Evolutionary conservation across 2,113 vertebrate genomes (phyloP).

Genomic region (Mesembrinibis cayennensis): DNA sequence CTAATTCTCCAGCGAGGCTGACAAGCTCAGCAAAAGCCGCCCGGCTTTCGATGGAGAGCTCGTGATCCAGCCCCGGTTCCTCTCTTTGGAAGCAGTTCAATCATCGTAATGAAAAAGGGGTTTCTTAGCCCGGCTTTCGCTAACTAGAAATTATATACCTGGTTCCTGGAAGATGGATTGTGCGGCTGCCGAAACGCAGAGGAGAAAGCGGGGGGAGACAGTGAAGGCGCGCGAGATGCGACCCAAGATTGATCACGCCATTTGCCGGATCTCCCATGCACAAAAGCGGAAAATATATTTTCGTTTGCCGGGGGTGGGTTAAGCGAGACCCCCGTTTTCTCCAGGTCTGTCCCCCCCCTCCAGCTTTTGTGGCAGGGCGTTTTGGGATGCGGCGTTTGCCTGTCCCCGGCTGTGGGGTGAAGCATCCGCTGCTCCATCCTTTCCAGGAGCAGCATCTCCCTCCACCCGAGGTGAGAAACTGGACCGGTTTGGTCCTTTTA

Average conservation of each 20-base stretch:
- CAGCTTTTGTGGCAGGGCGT: neutral
- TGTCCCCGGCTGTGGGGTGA: neutral
- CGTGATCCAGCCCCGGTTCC: neutral
- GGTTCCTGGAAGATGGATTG: slow-evolving; percentile 65
- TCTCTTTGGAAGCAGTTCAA: slow-evolving; percentile 39
- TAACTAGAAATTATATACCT: slow-evolving; percentile 73
- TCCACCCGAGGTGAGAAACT: neutral
- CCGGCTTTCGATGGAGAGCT: neutral
- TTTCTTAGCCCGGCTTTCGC: slow-evolving; percentile 18
- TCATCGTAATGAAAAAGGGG: slow-evolving; percentile 57
- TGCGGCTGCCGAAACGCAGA: neutral
- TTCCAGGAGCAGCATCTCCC: neutral
- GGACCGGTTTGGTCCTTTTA: neutral
- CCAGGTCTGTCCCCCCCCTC: too few relatives aligned
- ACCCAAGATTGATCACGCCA: slow-evolving; percentile 54
- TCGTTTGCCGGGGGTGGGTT: neutral
- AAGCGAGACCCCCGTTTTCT: neutral
- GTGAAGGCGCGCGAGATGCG: neutral
- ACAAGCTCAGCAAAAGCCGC: slow-evolving; percentile 45
- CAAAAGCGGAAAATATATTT: neutral
- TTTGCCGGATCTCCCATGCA: slow-evolving; percentile 43
- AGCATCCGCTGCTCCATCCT: neutral
- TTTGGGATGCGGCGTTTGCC: neutral
- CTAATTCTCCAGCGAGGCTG: neutral
- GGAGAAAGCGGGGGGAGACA: neutral